Conservation (phyloP, 1,140 invertebrate species). For the Zaprionus ghesquierei region DNA sequence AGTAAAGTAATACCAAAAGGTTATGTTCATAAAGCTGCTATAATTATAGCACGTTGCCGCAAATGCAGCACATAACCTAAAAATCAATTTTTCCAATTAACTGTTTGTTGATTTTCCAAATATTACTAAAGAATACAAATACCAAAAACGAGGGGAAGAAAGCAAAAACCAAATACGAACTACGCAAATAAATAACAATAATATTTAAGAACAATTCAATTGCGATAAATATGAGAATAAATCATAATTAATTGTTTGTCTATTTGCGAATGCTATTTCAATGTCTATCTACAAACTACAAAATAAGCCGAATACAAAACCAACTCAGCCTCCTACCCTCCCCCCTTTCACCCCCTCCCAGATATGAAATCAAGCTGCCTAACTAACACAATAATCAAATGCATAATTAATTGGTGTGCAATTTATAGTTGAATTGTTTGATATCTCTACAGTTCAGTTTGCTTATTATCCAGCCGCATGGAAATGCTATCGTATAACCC, state of each 20-base stretch:
- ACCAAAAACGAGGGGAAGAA: slow-evolving; percentile 20
- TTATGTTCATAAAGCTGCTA: background rate
- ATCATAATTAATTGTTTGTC: slow-evolving; percentile 75
- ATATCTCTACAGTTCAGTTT: background rate
- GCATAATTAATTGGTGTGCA: background rate
- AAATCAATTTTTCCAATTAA: slow-evolving; percentile 60
- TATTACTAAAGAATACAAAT: slow-evolving; percentile 22
- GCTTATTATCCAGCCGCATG: background rate
- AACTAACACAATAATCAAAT: background rate
- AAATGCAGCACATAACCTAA: background rate
- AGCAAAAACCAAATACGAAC: slow-evolving; percentile 4
- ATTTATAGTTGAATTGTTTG: background rate
- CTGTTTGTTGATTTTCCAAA: slow-evolving; percentile 69
- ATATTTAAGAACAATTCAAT: slow-evolving; percentile 47
- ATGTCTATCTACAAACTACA: slow-evolving; percentile 52
- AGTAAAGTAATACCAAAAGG: background rate
- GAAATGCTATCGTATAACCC: background rate
- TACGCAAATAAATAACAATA: slow-evolving; percentile 36
- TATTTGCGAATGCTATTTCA: slow-evolving; percentile 60
- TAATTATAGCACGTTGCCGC: background rate
- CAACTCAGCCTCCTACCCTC: no score
- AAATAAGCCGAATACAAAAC: slow-evolving; percentile 28
- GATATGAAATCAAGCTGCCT: background rate
- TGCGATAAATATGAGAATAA: slow-evolving; percentile 54
- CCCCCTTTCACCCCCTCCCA: background rate